Evolutionary conservation across 2,797 vertebrate genomes (phyloP).

Genomic region (Chaunax sp.): DNA sequence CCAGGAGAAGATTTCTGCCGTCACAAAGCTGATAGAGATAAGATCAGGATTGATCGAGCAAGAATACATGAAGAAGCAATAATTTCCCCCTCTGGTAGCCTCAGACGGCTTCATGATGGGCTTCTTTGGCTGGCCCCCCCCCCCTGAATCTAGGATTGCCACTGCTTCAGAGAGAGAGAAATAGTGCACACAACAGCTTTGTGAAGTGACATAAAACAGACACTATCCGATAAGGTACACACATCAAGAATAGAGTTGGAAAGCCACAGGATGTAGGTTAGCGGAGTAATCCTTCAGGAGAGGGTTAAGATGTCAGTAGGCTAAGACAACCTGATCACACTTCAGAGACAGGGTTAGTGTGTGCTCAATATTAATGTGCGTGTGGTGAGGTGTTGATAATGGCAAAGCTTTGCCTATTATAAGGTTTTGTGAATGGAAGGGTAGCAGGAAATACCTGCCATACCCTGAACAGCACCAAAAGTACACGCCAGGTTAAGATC

Average conservation of each 20-base stretch:
- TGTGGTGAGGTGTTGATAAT: conserved; percentile 25
- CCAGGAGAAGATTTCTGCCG: no score
- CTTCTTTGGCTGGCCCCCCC: no score
- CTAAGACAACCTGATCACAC: conserved; percentile 56
- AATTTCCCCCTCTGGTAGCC: no score
- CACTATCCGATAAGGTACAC: background rate
- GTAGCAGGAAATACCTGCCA: background rate
- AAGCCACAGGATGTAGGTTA: conserved; percentile 77
- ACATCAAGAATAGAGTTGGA: conserved; percentile 50
- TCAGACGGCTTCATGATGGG: no score
- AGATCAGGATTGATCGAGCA: no score
- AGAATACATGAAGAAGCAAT: no score
- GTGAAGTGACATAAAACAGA: conserved; percentile 13
- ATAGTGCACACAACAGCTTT: background rate
- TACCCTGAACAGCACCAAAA: background rate
- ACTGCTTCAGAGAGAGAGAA: background rate
- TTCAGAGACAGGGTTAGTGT: conserved; percentile 1
- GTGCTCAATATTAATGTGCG: conserved; percentile 18
- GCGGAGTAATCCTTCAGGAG: conserved; percentile 79
- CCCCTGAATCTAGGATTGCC: no score
- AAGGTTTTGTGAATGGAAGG: conserved; percentile 3
- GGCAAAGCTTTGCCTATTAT: conserved; percentile 9
- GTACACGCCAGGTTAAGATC: background rate
- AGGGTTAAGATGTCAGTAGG: conserved; percentile 77
- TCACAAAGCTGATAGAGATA: no score